Evolutionary conservation across 1,140 invertebrate genomes (phyloP), one percentile per base, ranked within the genome.

Genomic region (Eurosta solidaginis): DNA sequence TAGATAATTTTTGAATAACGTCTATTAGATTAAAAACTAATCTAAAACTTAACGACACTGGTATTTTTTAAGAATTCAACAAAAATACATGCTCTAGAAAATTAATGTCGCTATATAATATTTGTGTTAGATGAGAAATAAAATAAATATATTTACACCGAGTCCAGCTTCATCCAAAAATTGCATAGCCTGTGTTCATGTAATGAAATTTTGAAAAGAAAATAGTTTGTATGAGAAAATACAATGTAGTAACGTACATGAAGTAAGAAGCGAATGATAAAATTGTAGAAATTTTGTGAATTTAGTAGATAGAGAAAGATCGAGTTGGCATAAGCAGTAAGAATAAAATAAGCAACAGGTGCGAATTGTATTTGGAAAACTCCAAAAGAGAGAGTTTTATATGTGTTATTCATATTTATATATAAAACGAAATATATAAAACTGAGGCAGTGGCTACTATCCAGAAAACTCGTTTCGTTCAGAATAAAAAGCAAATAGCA

Each of bases 151-250:
- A 94, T 93, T 94, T 94, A 94, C 93, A 92, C 92, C 92, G 90
- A 92, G 91, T 91, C 93, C 93, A 89, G 92, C 92, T 91, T 94
- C 93, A 90, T 95, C 94, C 94, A 95, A 95, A 83, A 94, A 92
- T 92, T 94, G 94, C 94, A 96, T 95, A 89, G 94, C 94, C 94
- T 95, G 89, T 87, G 83, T 80, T 81, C 80, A 50, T 76, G 49
- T 47, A 52, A 59, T 33, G 74, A 50, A 73, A 33, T 77, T 78
- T 74, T 17, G 47, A 25, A 78, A 52, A 54, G 47, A 80, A 73
- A 74, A 74, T 1, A 78, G 63, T 77, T 63, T 42, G 36, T 22
- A 45, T 45, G 36, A 75, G 47, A 50, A 50, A 45, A 75, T n/a
- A 22, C 25, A 50, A 75, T 33, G n/a, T 68, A 40, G 33, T 68